Percentiles rank a stretch among this genome's conserved stretches.
Evolutionary conservation across 2,888 invertebrate species (phyloP).

Genomic region (Chouioia cunea): DNA sequence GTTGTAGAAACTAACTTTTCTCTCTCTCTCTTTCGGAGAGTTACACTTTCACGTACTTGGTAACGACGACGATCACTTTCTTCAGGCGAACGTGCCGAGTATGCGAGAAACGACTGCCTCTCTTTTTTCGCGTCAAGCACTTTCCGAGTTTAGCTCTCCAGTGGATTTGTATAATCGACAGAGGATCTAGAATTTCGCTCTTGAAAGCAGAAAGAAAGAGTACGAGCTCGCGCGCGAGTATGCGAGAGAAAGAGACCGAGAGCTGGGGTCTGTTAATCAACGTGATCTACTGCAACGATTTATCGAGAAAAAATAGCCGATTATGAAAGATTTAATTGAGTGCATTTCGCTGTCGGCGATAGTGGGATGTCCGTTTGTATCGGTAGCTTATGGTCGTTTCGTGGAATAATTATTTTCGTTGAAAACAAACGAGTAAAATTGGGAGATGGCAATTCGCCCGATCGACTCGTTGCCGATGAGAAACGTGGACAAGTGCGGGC

Average conservation of each 20-base stretch:
- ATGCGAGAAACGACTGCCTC: conserved; percentile 32
- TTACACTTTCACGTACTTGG: conserved; percentile 8
- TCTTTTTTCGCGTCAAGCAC: conserved; percentile 31
- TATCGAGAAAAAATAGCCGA: too few species aligned
- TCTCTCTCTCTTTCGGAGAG: conserved; percentile 12
- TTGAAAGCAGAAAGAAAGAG: not conserved
- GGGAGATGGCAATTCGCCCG: not conserved
- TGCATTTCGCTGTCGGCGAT: conserved; percentile 25
- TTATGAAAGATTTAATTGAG: conserved; percentile 23
- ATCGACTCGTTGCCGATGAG: not conserved
- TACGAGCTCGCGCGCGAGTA: not conserved
- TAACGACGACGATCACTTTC: conserved; percentile 41
- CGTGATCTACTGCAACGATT: conserved; percentile 18
- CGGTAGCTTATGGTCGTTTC: not conserved
- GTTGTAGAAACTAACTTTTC: conserved; percentile 37
- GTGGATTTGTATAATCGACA: conserved; percentile 40
- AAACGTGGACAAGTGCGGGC: conserved; percentile 28
- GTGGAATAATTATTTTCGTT: not conserved
- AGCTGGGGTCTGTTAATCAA: conserved; percentile 27
- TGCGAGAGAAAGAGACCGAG: not conserved
- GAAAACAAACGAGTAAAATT: not conserved
- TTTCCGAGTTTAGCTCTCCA: conserved; percentile 18
- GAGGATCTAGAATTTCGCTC: conserved; percentile 25
- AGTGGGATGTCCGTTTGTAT: conserved; percentile 24
- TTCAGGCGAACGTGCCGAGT: conserved; percentile 42